These are phyloP conservation scores for Heliothis subflexa DNA, from an alignment of 1,140 invertebrate genomes.

Conservation along the genomic window DNA sequence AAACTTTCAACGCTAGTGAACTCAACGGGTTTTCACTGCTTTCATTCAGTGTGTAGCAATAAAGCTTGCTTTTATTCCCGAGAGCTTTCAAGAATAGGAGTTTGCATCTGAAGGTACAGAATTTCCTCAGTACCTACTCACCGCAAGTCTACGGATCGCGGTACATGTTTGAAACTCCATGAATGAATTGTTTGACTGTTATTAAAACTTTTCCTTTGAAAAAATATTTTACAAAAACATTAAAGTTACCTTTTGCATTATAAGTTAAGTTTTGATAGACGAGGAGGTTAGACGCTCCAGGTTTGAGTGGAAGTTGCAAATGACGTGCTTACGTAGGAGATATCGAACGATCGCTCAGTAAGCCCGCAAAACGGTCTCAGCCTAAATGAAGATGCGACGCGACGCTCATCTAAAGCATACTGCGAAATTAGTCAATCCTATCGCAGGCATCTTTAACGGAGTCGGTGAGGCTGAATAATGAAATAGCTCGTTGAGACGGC, in stretches of 20 bases:
- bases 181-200: constrained; percentile 65
- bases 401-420: constrained; percentile 67
- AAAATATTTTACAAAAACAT: constrained; percentile 60
- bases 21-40: constrained; percentile 41
- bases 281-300: constrained; percentile 44
- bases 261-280: constrained; percentile 52
- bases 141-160: constrained; percentile 58
- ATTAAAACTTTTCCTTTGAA: constrained; percentile 61
- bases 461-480: constrained; percentile 78
- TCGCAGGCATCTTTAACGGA: constrained; percentile 71
- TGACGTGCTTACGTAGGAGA: constrained; percentile 72
- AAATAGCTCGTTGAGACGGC: constrained; percentile 78
- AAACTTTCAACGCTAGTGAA: constrained; percentile 18
- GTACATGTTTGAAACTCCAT: constrained; percentile 60
- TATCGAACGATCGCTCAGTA: constrained; percentile 70
- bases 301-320: constrained; percentile 67
- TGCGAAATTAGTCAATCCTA: constrained; percentile 81
- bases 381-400: constrained; percentile 75
- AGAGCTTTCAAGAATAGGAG: constrained; percentile 60
- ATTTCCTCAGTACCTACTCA: constrained; percentile 52
- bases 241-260: constrained; percentile 63
- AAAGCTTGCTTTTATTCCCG: constrained; percentile 52
- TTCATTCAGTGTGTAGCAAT: constrained; percentile 33
- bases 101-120: constrained; percentile 55
- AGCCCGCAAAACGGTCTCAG: constrained; percentile 70